Evolutionary conservation across 2,888 invertebrate genomes (phyloP), one percentile per base, ranked within the genome.

Genomic region (Diadegma fenestrale): DNA sequence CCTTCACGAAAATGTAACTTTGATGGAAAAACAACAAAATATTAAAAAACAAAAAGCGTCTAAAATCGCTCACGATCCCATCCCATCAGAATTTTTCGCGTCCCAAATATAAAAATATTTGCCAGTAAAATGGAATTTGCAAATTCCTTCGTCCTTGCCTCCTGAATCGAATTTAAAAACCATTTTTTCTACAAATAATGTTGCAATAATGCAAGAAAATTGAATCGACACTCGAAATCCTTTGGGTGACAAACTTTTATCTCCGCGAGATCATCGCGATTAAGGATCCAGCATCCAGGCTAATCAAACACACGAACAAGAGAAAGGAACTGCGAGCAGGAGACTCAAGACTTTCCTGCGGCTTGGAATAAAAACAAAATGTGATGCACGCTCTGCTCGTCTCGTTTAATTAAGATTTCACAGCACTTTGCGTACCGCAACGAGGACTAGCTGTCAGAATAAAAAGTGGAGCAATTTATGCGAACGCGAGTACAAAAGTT

Each of bases 381-480:
- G n/a, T n/a, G 22, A 66, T 43, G 12, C 4, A 41, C 66, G 7
- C 22, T 22, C 41, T 19, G 12, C 22, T 66, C 19, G 37, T 14
- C 66, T 66, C 19, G 41, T 41, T 66, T 41, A 37, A 41, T 66
- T 22, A 66, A 66, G 37, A 66, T 66, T 66, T 43, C 5, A 37
- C 41, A 41, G 4, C 26, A 66, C 41, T 41, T 37, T 41, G 14
- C 19, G 41, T 41, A 41, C 5, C 22, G n/a, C n/a, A 41, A 22
- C 41, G 19, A 14, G 22, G 41, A 66, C 37, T n/a, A 22, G 19
- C 41, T 41, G 41, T 2, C 12, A 41, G 37, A 22, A 66, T 41
- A 41, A 66, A 41, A 66, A 66, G 37, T 41, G 2, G 66, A 41
- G 30, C 41, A 41, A 41, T 66, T 37, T 41, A 41, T 66, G 66